Conservation (phyloP, 2,888 invertebrate genomes). For the Lasioglossum villosulum region DNA sequence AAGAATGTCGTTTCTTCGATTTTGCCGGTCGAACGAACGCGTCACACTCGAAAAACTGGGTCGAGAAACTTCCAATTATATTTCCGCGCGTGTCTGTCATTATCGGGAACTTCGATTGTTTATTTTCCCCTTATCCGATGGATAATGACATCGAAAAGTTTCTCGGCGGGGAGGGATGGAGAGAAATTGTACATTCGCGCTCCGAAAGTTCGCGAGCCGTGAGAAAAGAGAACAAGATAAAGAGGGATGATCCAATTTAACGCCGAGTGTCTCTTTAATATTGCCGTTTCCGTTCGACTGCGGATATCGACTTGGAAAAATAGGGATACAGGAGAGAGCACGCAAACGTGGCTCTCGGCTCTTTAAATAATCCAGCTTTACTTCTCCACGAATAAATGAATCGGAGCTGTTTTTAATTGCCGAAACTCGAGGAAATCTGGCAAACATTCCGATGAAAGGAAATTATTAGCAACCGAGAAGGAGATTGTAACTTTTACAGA, state of each 20-base stretch:
- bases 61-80: conserved; percentile 44
- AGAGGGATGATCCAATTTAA: background rate
- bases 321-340: background rate
- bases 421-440: background rate
- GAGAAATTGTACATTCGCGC: background rate
- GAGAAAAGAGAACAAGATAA: background rate
- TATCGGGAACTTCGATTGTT: background rate
- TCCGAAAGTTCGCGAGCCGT: background rate
- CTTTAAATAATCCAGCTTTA: background rate
- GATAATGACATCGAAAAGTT: background rate
- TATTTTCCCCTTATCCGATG: background rate
- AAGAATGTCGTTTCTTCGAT: conserved; percentile 40
- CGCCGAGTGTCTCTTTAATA: background rate
- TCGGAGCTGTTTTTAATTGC: background rate
- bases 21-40: conserved; percentile 6
- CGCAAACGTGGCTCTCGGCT: background rate
- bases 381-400: background rate
- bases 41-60: conserved; percentile 31
- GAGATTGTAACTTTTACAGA: background rate
- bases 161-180: background rate
- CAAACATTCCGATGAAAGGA: background rate
- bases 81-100: conserved; percentile 21
- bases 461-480: background rate
- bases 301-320: background rate
- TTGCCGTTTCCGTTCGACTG: background rate